Evolutionary conservation across 2,888 invertebrate species (phyloP), one percentile per base, ranked within the genome.

Genomic region (Taphrorychus bicolor): DNA sequence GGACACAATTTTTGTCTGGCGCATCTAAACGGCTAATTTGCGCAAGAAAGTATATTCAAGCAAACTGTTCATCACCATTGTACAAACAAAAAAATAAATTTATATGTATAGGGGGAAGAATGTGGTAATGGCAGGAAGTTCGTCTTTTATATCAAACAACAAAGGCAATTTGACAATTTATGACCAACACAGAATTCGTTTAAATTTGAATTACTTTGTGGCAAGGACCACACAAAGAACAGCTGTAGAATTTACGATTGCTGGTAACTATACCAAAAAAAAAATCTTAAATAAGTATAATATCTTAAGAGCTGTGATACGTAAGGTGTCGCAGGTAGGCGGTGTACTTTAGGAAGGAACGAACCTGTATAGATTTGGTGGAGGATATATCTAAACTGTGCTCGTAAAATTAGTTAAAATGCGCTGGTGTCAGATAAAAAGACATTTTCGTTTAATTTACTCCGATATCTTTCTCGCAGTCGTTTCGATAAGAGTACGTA

Each of bases 401-500:
- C 62, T 59, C 68, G 56, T 68, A 68, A 68, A 68, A 59, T 62
- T 68, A 68, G 59, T 48, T 68, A 63, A 68, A 68, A 63, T 67
- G 67, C 62, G 53, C 58, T 14, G 54, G 59, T 63, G 68, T 68
- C 63, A 56, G 62, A 63, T 68, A 63, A 54, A 49, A 59, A 59
- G 17, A 22, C 32, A 24, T 18, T 32, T 7, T 16, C 54, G 32
- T 54, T 54, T 54, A 54, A 54, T 24, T 54, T 54, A 32, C 54
- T 54, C 54, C 32, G 32, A 54, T 54, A 32, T 51, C 51, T 51
- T 51, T 14, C 11, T 7, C 11, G 21, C 5, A 21, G 16, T 14
- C 16, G 48, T 48, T 14, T 16, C 48, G 48, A 48, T 48, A 48
- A 48, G 48, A 48, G 48, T 48, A 48, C 48, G 11, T 48, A 48